Evolutionary conservation across 2,797 vertebrate species (phyloP).

Genomic region (Stomatorhinus walkeri): DNA sequence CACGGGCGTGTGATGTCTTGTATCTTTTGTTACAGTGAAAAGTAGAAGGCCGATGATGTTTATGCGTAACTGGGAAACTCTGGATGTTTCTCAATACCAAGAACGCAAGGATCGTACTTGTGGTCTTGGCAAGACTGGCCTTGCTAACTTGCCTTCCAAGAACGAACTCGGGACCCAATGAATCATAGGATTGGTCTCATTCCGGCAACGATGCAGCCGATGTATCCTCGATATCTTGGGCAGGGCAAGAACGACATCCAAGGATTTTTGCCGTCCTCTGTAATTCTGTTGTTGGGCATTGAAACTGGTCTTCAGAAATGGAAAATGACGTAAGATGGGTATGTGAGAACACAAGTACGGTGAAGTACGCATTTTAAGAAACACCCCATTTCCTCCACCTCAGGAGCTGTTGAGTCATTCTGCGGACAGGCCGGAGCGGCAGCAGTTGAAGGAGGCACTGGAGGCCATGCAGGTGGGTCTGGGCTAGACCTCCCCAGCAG

Average conservation of each 20-base stretch:
- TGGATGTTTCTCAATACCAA: not conserved
- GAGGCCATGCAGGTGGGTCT: slow-evolving; percentile 90
- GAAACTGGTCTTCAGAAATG: not conserved
- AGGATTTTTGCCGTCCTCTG: not conserved
- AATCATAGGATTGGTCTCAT: not conserved
- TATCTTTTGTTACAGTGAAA: not conserved
- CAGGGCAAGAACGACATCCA: not conserved
- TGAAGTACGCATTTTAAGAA: not conserved
- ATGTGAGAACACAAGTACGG: not conserved
- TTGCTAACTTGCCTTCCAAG: not conserved
- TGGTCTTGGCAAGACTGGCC: not conserved
- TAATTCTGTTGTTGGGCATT: not conserved
- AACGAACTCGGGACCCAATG: not conserved
- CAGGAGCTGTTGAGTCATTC: slow-evolving; percentile 93
- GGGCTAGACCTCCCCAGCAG: not conserved
- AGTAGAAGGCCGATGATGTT: not conserved
- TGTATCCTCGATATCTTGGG: not conserved
- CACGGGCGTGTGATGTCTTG: not conserved
- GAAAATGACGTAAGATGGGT: not conserved
- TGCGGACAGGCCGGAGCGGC: slow-evolving; percentile 76
- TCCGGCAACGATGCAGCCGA: not conserved
- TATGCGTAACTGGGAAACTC: not conserved
- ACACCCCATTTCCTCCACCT: not conserved
- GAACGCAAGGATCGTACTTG: not conserved
- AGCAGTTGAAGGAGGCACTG: slow-evolving; percentile 87